Conservation (phyloP, 2,113 vertebrate genomes). For the Chaenogobius annularis region DNA sequence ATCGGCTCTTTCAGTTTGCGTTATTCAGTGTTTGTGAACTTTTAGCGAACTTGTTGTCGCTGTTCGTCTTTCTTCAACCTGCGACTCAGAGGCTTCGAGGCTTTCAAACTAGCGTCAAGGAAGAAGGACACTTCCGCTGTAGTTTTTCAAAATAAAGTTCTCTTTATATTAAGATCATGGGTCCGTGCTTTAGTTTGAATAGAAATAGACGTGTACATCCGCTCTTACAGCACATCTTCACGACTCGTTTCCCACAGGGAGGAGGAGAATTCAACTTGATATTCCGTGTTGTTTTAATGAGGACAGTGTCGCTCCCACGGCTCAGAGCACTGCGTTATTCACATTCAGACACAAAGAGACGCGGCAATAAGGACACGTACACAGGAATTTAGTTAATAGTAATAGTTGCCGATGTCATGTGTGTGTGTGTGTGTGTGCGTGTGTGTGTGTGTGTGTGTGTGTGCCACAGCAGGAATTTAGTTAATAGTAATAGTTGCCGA, state of each 20-base stretch:
- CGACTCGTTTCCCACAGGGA: neutral
- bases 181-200: neutral
- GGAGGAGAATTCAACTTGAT: neutral
- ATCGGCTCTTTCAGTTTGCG: neutral
- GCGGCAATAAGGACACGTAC: neutral
- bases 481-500: too few species aligned
- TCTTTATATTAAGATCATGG: neutral
- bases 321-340: neutral
- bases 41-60: neutral
- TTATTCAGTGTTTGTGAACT: neutral
- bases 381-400: neutral
- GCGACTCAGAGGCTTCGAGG: constrained; percentile 1
- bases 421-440: neutral
- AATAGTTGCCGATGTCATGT: neutral
- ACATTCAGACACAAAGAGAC: neutral
- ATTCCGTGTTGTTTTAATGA: neutral
- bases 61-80: constrained; percentile 6
- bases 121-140: neutral
- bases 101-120: neutral
- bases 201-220: neutral
- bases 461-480: too few species aligned
- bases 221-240: neutral
- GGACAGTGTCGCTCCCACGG: neutral
- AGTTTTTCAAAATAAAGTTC: constrained; percentile 27
- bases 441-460: too few species aligned